Conservation (phyloP, 2,797 vertebrate genomes). For the Enteromius viviparus region DNA sequence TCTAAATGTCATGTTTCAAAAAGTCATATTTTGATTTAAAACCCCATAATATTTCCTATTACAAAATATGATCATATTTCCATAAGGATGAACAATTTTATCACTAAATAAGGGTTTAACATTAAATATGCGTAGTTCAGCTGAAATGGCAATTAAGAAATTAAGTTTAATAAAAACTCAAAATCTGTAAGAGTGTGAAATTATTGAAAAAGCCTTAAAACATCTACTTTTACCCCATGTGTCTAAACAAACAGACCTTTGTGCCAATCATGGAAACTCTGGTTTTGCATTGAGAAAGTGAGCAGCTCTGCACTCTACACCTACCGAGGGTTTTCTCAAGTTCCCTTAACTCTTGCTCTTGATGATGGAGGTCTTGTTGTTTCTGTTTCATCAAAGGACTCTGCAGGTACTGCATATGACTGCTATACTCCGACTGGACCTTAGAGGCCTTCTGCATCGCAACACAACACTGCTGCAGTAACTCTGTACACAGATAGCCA, state of each 20-base stretch:
- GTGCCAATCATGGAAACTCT: not conserved
- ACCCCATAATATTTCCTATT: too few species aligned
- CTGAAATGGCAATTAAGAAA: not conserved
- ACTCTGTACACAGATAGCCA: conserved; percentile 68
- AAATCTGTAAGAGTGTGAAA: not conserved
- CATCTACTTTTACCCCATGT: too few species aligned
- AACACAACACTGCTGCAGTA: conserved; percentile 76
- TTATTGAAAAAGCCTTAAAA: not conserved
- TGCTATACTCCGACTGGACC: conserved; percentile 67
- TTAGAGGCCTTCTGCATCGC: conserved; percentile 70
- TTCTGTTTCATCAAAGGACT: conserved; percentile 75
- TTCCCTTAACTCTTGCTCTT: conserved; percentile 72
- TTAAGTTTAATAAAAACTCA: too few species aligned
- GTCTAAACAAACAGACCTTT: not conserved
- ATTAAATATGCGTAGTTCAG: too few species aligned
- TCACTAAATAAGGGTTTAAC: too few species aligned
- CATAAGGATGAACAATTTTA: too few species aligned
- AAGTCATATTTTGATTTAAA: too few species aligned
- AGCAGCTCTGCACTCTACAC: conserved; percentile 28
- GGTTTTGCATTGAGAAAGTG: not conserved
- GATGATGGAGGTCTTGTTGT: conserved; percentile 72
- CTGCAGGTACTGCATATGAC: conserved; percentile 62
- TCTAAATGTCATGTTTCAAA: too few species aligned
- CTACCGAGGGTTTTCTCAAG: conserved; percentile 83
- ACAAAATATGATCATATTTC: too few species aligned